phyloP scores from a whole-genome alignment of 2,113 vertebrate species.

The Aleadryas rufinucha region DNA sequence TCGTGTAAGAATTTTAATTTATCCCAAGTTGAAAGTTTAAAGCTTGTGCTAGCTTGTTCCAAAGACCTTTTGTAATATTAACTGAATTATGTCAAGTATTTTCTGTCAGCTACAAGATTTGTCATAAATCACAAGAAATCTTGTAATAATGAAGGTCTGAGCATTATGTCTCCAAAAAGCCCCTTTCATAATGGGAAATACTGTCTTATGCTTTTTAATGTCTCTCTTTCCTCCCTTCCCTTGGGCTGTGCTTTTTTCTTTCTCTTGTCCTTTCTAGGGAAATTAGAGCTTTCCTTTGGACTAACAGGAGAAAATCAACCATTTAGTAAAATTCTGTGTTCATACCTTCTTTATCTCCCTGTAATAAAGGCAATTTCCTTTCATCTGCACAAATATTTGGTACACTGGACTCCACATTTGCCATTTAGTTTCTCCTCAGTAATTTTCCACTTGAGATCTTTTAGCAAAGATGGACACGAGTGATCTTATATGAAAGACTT shows the following conservation, averaged over 20 bases:
- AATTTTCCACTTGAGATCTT: neutral
- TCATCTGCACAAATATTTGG: neutral
- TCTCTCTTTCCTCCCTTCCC: constrained; percentile 53
- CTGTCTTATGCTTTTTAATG: constrained; percentile 25
- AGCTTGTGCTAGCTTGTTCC: constrained; percentile 54
- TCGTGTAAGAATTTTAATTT: constrained; percentile 42
- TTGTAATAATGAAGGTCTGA: constrained; percentile 43
- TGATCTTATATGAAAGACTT: neutral
- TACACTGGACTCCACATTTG: neutral
- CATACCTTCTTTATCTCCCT: neutral
- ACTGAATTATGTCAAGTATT: constrained; percentile 57
- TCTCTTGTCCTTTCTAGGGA: constrained; percentile 29
- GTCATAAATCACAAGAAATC: constrained; percentile 55
- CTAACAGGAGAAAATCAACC: constrained; percentile 9
- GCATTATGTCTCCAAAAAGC: constrained; percentile 33
- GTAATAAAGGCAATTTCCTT: neutral
- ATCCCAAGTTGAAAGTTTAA: constrained; percentile 11
- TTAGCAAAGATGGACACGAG: neutral
- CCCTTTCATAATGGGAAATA: constrained; percentile 54
- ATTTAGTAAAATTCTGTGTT: neutral
- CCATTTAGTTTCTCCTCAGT: neutral
- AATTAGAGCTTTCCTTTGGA: constrained; percentile 38
- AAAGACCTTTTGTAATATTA: constrained; percentile 37
- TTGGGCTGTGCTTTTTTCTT: constrained; percentile 46
- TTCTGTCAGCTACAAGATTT: constrained; percentile 51